These are phyloP conservation scores for Cassiopea xamachana DNA, from an alignment of 30 jellyfish, hydroid and myxozoan genomes.

Conservation along the genomic window DNA sequence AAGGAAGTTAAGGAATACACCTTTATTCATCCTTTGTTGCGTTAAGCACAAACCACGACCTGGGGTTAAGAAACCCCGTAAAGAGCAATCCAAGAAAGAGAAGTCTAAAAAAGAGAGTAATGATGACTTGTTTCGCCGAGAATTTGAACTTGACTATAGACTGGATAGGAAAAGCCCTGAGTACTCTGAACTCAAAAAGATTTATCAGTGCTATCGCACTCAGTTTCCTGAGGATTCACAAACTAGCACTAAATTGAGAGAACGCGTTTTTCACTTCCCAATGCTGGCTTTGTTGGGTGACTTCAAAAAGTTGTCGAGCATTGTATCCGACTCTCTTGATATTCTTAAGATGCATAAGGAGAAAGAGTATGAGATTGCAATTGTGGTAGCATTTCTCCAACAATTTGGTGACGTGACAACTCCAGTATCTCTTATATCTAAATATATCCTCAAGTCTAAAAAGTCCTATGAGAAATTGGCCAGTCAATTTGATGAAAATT, in stretches of 20 bases:
- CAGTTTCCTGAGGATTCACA: neutral
- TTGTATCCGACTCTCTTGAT: conserved; percentile 42
- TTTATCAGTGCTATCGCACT: conserved; percentile 9
- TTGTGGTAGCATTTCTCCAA: conserved; percentile 57
- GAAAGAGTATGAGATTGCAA: conserved; percentile 53
- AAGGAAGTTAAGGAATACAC: conserved; percentile 22
- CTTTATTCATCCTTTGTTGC: conserved; percentile 27
- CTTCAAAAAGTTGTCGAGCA: conserved; percentile 17
- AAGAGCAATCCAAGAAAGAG: neutral
- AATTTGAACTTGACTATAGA: conserved; percentile 2
- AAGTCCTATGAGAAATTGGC: conserved; percentile 12
- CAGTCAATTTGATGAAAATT: conserved; percentile 4
- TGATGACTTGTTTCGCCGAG: neutral
- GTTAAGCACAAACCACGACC: neutral
- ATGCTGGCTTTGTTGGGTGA: conserved; percentile 74
- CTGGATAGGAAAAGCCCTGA: conserved; percentile 20
- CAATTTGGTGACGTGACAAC: conserved; percentile 24
- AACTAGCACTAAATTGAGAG: neutral
- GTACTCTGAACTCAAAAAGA: conserved; percentile 7
- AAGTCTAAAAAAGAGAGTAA: neutral
- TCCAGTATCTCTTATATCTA: conserved; percentile 52
- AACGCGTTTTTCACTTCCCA: conserved; percentile 63
- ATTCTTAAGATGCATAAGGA: conserved; percentile 1
- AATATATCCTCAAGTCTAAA: conserved; percentile 3
- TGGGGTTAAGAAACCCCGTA: neutral